Evolutionary conservation across 2,797 vertebrate genomes (phyloP), one percentile per base, ranked within the genome.

Genomic region (Orientallactaga sibirica): DNA sequence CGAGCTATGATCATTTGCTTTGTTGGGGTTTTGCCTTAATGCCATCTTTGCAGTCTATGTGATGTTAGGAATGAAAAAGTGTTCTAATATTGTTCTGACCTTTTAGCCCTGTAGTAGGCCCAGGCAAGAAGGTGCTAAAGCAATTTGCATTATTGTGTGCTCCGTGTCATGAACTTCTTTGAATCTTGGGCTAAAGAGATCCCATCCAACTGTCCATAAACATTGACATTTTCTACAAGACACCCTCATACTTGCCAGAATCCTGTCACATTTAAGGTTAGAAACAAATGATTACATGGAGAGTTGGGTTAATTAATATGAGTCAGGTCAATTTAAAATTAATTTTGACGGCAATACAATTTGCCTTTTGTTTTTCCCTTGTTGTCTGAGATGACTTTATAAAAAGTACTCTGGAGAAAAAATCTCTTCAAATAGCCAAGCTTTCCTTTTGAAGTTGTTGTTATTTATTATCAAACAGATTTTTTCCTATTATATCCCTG

Each of bases 21-120:
- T 37, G 43, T 71, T 84, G 77, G 86, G 82, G 76, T 93, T 95
- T 88, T 88, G 76, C 70, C 64, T 90, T 90, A 94, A 94, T 87
- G 73, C 80, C 61, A 68, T 92, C 83, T 85, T 90, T 82, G 70
- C 48, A 58, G 80, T 88, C 90, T 90, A 67, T 55, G 77, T 83
- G 86, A 90, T 64, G 52, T 86, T 91, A 90, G 29, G 66, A 71
- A 96, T 95, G 92, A 92, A 95, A 93, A 96, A 95, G 86, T 84
- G 61, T 52, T 92, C 93, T 95, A 86, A 93, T 96, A 89, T 64
- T 58, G 29, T 94, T 73, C 70, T 94, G 92, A 89, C 82, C 90
- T 81, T 92, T 92, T 68, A 76, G 58, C 86, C 76, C 25, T 58
- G 24, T 88, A n/a, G 62, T 41, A 78, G 68, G 82, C 80, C 48